A percentile compares a stretch with the other conserved stretches of the same genome.
These are phyloP conservation scores for Upupa epops DNA, from an alignment of 2,113 vertebrate species.

Conservation along the genomic window DNA sequence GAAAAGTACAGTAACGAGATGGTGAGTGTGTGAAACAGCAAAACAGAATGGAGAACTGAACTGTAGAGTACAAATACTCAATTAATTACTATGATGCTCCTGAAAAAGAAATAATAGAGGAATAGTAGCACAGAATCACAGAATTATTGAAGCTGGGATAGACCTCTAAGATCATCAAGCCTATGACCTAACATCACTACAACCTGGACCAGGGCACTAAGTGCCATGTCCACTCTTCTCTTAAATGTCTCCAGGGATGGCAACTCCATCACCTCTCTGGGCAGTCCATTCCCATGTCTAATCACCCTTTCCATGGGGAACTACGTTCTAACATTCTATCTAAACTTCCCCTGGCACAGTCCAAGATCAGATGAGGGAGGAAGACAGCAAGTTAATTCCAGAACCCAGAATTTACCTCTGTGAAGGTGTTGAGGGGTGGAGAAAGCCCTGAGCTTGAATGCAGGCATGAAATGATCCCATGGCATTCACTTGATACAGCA, in stretches of 20 bases:
- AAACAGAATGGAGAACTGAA: background rate
- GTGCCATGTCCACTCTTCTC: too few relatives aligned
- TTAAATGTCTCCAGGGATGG: too few relatives aligned
- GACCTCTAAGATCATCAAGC: too few relatives aligned
- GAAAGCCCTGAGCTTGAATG: constrained; percentile 5
- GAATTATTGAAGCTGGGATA: too few relatives aligned
- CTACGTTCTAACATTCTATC: too few relatives aligned
- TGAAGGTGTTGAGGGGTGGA: background rate
- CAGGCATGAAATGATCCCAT: constrained; percentile 34
- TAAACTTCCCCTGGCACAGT: too few relatives aligned
- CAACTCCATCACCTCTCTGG: too few relatives aligned
- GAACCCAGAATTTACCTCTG: background rate
- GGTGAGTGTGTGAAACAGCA: background rate
- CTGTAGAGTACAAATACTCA: background rate
- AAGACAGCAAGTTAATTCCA: background rate
- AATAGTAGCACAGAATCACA: too few relatives aligned
- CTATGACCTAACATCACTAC: too few relatives aligned
- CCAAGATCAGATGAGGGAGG: background rate
- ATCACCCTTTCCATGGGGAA: too few relatives aligned
- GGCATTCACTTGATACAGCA: background rate
- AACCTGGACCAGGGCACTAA: too few relatives aligned
- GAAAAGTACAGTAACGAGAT: background rate
- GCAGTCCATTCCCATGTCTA: too few relatives aligned
- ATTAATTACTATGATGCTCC: background rate
- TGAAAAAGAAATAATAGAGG: background rate